Evolutionary conservation across 2,113 vertebrate genomes (phyloP).

Genomic region (Atrichornis clamosus): DNA sequence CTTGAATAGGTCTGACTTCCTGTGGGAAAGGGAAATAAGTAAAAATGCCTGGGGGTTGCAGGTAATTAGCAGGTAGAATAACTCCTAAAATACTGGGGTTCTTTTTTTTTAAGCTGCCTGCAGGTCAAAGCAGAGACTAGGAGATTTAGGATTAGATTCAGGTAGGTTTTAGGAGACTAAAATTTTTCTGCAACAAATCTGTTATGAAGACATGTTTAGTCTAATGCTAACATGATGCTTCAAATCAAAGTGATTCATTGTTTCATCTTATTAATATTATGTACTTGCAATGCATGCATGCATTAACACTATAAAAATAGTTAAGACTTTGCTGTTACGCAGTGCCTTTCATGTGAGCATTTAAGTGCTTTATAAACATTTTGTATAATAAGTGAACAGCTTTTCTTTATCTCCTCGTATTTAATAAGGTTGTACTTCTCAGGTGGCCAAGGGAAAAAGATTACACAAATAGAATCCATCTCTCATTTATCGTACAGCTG

Average conservation of each 20-base stretch:
- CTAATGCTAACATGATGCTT: neutral
- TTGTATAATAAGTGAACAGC: neutral
- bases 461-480: neutral
- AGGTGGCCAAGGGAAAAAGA: neutral
- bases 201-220: neutral
- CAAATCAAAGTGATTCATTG: slow-evolving; percentile 35
- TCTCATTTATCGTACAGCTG: neutral
- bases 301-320: neutral
- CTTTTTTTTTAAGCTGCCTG: neutral
- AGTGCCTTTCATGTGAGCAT: slow-evolving; percentile 35
- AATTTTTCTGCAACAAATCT: neutral
- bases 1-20: neutral
- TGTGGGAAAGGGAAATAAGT: neutral
- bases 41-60: neutral
- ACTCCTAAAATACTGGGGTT: neutral
- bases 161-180: neutral
- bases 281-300: neutral
- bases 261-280: neutral
- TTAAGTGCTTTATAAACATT: neutral
- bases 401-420: neutral
- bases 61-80: neutral
- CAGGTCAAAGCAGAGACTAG: slow-evolving; percentile 38
- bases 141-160: neutral
- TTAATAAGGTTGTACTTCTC: neutral
- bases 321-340: neutral